A percentile compares a stretch with the other conserved stretches of the same genome.
These are phyloP conservation scores for Pecten maximus DNA, from an alignment of 2,888 invertebrate genomes.

Conservation along the genomic window DNA sequence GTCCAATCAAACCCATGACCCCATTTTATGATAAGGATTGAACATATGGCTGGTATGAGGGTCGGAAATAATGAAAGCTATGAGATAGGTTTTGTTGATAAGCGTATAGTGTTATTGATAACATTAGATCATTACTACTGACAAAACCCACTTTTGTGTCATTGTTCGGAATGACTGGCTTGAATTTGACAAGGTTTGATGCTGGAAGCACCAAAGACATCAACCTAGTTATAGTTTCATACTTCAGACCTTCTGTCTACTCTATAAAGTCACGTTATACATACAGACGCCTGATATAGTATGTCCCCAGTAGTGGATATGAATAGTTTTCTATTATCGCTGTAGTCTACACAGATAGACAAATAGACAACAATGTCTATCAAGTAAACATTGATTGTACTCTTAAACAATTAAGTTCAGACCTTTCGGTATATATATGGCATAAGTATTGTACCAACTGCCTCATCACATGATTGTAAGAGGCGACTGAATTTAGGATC, in stretches of 20 bases:
- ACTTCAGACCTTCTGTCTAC: background rate
- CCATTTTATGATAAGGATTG: too few relatives aligned
- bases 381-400: too few relatives aligned
- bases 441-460: too few relatives aligned
- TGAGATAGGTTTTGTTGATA: too few relatives aligned
- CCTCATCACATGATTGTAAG: too few relatives aligned
- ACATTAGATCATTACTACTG: too few relatives aligned
- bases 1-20: too few relatives aligned
- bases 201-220: background rate
- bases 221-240: background rate
- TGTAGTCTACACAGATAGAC: background rate
- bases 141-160: background rate
- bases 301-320: background rate
- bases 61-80: background rate
- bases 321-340: background rate
- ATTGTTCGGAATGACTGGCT: background rate
- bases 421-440: too few relatives aligned
- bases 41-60: too few relatives aligned
- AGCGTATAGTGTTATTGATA: too few relatives aligned
- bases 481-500: too few relatives aligned
- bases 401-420: too few relatives aligned
- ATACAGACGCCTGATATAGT: background rate
- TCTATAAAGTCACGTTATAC: background rate
- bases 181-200: background rate
- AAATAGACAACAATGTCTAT: background rate